Evolutionary conservation across 1,140 invertebrate species (phyloP), one percentile per base, ranked within the genome.

Genomic region (Anthonomus grandis): DNA sequence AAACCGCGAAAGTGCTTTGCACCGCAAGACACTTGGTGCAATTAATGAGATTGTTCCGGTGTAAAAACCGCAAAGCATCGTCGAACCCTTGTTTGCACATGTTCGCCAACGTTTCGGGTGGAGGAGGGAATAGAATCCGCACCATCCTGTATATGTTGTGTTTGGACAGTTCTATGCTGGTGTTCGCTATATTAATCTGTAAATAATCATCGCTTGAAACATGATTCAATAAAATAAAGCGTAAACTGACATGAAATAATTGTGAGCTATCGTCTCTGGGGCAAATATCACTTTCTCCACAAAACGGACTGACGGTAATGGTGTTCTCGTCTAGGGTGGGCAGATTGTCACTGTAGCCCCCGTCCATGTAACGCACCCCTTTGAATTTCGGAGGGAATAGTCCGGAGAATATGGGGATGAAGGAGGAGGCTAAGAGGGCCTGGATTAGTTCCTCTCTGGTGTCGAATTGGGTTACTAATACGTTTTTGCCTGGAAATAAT

Each of bases 81-180:
- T 97, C 93, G 72, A 98, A 99, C 15, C 95, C 96, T 78, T 98
- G 95, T 67, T 95, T 91, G 72, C 95, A 98, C 85, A 98, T 96
- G 65, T 92, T 91, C 55, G 91, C 93, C 15, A 93, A 75, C 55
- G 91, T 86, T 77, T 98, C 94, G 2, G 93, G 90, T 66, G 89
- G 89, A 1, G 95, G 95, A 18, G 97, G 96, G 73, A 97, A 97
- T 4, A 99, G 77, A 66, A 95, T 95, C 57, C 91, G 82, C 0
- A 87, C 84, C 68, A 98, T 87, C 46, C 96, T 82, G 69, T 94
- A 94, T 56, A 98, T 86, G 73, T 99, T 98, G 71, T 93, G 87
- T 51, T 86, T 85, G 0, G 90, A 92, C 12, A 95, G 76, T 76
- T 97, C 93, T 70, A 98, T 93, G 70, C 92, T 95, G 10, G 94